Evolutionary conservation across 2,888 invertebrate species (phyloP).

Genomic region (Pyrochroa serraticornis): DNA sequence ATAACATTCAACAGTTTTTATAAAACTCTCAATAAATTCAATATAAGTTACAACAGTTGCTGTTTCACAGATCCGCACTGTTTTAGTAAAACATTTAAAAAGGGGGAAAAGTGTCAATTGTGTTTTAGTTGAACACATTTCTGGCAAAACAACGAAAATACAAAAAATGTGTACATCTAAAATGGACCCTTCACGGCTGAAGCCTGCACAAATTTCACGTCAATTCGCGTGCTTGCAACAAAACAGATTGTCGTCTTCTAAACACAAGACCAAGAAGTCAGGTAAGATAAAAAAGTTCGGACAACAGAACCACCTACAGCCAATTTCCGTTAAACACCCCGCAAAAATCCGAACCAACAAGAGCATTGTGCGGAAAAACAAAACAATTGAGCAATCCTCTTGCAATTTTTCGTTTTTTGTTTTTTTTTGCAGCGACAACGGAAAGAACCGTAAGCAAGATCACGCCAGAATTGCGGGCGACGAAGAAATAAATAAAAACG

Average conservation of each 20-base stretch:
- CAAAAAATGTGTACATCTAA: conserved; percentile 40
- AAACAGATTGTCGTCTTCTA: conserved; percentile 44
- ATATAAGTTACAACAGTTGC: conserved; percentile 36
- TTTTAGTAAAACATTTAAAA: conserved; percentile 6
- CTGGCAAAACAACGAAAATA: conserved; percentile 27
- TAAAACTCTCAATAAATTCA: conserved; percentile 39
- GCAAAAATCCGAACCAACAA: conserved; percentile 11
- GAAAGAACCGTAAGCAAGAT: conserved; percentile 5
- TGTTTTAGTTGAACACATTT: conserved; percentile 43
- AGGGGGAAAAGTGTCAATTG: conserved; percentile 21
- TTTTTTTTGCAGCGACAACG: too few relatives aligned
- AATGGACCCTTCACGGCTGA: conserved; percentile 42
- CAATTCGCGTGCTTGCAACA: conserved; percentile 30
- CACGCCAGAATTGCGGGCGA: too few relatives aligned
- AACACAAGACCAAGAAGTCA: conserved; percentile 29
- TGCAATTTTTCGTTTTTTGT: too few relatives aligned
- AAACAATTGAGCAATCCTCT: conserved; percentile 32
- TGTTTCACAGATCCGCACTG: conserved; percentile 19
- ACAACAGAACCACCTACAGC: conserved; percentile 10
- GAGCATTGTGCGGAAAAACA: conserved; percentile 32
- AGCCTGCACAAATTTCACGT: conserved; percentile 24
- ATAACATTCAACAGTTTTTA: conserved; percentile 30
- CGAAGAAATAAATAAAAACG: conserved; percentile 26
- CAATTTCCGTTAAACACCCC: background rate
- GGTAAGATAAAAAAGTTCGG: conserved; percentile 7